These are phyloP conservation scores for Megalopta genalis DNA, from an alignment of 1,140 invertebrate genomes.

Conservation along the genomic window DNA sequence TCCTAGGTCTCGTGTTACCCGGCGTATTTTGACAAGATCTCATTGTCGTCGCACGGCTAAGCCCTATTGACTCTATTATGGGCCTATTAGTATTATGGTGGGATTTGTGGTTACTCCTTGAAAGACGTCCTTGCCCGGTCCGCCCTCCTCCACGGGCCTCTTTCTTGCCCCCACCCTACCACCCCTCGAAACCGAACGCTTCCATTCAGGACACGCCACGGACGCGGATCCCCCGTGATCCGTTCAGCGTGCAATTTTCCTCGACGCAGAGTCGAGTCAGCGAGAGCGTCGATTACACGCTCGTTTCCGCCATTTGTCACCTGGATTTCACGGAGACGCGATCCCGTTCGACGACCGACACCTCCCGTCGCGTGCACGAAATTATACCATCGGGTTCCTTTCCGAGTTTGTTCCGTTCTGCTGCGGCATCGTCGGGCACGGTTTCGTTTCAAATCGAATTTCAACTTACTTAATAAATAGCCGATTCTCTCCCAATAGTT, in stretches of 20 bases:
- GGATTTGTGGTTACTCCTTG: constrained; percentile 78
- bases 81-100: constrained; percentile 80
- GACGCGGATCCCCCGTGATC: constrained; percentile 7
- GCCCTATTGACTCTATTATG: constrained; percentile 80
- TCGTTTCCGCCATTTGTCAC: background rate
- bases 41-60: constrained; percentile 77
- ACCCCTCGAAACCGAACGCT: constrained; percentile 44
- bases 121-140: constrained; percentile 58
- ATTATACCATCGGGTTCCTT: too few species aligned
- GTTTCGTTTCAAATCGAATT: too few species aligned
- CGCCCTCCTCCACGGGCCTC: constrained; percentile 55
- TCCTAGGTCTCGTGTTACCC: constrained; percentile 79
- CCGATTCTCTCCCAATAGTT: too few species aligned
- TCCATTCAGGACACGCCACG: constrained; percentile 33
- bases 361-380: too few species aligned
- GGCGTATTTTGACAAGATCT: constrained; percentile 80
- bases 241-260: constrained; percentile 43
- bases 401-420: too few species aligned
- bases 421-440: too few species aligned
- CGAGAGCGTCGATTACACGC: background rate
- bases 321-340: background rate
- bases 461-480: too few species aligned
- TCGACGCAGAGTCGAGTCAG: constrained; percentile 32
- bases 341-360: too few species aligned
- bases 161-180: constrained; percentile 55